phyloP scores from a whole-genome alignment of 1,140 invertebrate genomes.

The Popillia japonica region DNA sequence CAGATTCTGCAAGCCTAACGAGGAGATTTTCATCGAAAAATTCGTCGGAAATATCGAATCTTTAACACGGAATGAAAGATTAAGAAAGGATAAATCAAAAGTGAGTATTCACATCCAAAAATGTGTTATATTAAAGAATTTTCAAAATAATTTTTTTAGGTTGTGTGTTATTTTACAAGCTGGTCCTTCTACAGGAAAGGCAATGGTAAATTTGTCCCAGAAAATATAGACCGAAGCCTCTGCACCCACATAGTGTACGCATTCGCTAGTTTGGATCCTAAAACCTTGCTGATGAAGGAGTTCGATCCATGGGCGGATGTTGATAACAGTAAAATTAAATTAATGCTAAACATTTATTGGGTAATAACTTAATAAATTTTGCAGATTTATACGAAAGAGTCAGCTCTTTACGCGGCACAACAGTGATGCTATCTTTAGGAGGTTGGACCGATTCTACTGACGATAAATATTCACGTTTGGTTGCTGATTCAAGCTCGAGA shows the following conservation, averaged over 20 bases:
- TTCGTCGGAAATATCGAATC: constrained; percentile 42
- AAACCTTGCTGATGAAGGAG: constrained; percentile 75
- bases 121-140: constrained; percentile 8
- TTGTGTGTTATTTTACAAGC: constrained; percentile 88
- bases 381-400: constrained; percentile 75
- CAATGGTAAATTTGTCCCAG: constrained; percentile 85
- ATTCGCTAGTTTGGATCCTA: constrained; percentile 84
- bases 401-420: constrained; percentile 69
- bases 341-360: too few species aligned
- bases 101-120: constrained; percentile 46
- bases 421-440: constrained; percentile 82
- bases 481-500: constrained; percentile 70
- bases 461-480: constrained; percentile 83
- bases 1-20: constrained; percentile 52
- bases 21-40: constrained; percentile 51
- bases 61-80: constrained; percentile 27
- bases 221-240: constrained; percentile 79
- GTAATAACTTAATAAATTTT: too few species aligned
- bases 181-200: constrained; percentile 87
- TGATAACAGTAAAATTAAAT: constrained; percentile 75
- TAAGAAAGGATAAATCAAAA: constrained; percentile 45
- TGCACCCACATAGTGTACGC: constrained; percentile 92
- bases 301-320: constrained; percentile 88
- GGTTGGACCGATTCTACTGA: constrained; percentile 89
- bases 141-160: constrained; percentile 51